Evolutionary conservation across 1,140 invertebrate species (phyloP), one percentile per base, ranked within the genome.

Genomic region (Heterodera carotae): DNA sequence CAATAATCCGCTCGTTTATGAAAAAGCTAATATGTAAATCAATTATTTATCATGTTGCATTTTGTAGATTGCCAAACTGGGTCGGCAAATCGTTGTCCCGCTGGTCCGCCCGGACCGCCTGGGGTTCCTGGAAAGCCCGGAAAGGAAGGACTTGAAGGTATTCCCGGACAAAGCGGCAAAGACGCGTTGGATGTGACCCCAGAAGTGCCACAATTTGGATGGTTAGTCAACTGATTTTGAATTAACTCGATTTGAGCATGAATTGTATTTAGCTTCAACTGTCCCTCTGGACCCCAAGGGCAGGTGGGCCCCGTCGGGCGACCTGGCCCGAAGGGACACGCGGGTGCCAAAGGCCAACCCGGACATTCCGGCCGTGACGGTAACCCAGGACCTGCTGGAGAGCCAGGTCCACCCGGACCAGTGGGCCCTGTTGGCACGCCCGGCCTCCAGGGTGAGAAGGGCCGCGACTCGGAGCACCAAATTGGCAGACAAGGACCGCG

Each of bases 51-150:
- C 60, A 62, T 15, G 22, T 15, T 15, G 74, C 27, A 6, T 31
- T 25, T 36, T 10, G 34, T 64, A 76, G 76, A 86, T 39, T 85
- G 85, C 62, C 70, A 76, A 34, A 85, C 81, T 33, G 81, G 81
- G 0, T 43, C 72, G 27, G 72, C 72, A 18, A 84, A 86, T 79
- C 87, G 86, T 48, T 86, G 85, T 75, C 85, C 85, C 29, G 80
- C 86, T 56, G 84, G 84, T 79, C 86, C 86, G 15, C 76, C 85
- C n/a, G 84, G 83, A 76, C 83, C 84, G 5, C 83, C 83, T 67
- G 83, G 81, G 48, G 59, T 79, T 22, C 43, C 67, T 53, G 81
- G 81, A 15, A 34, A 69, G 10, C 77, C 84, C 27, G 82, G 82
- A 43, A 77, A 72, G 33, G 84, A 85, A 25, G 82, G 82, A n/a